phyloP scores from a whole-genome alignment of 2,888 invertebrate genomes.

The Laspeyria flexula region DNA sequence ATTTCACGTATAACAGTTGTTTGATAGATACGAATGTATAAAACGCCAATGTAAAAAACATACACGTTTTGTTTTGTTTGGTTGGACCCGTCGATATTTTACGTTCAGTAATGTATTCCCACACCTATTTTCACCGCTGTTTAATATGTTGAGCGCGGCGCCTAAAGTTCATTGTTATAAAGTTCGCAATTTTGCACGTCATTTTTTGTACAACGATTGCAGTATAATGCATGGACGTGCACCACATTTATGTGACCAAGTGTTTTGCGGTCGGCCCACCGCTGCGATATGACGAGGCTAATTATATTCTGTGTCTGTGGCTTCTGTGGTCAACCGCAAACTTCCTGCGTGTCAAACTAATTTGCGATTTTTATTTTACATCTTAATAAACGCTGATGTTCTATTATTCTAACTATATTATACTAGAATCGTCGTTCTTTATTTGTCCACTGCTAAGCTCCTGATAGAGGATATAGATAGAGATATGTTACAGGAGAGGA shows the following conservation, averaged over 20 bases:
- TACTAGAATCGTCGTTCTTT: too few species aligned
- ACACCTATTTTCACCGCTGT: conserved; percentile 29
- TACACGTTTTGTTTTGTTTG: background rate
- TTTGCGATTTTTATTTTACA: conserved; percentile 32
- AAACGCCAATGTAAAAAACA: background rate
- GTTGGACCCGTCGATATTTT: background rate
- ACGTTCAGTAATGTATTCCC: conserved; percentile 27
- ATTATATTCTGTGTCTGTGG: conserved; percentile 63
- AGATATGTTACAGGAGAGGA: too few species aligned
- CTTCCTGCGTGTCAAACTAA: conserved; percentile 47
- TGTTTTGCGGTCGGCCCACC: conserved; percentile 57
- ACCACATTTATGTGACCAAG: conserved; percentile 47
- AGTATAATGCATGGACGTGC: conserved; percentile 54
- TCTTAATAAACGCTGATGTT: too few species aligned
- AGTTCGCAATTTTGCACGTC: conserved; percentile 46
- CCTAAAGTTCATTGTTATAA: conserved; percentile 47
- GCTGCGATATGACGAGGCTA: conserved; percentile 51
- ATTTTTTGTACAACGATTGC: conserved; percentile 47
- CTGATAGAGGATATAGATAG: too few species aligned
- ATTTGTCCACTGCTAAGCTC: too few species aligned
- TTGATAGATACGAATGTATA: too few species aligned
- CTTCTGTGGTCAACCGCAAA: conserved; percentile 58
- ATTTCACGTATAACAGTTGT: too few species aligned
- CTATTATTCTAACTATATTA: too few species aligned
- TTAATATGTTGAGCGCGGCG: conserved; percentile 31